Base-by-base conservation (phyloP, 2,888 invertebrate species). In the Eristalinus aeneus region DNA sequence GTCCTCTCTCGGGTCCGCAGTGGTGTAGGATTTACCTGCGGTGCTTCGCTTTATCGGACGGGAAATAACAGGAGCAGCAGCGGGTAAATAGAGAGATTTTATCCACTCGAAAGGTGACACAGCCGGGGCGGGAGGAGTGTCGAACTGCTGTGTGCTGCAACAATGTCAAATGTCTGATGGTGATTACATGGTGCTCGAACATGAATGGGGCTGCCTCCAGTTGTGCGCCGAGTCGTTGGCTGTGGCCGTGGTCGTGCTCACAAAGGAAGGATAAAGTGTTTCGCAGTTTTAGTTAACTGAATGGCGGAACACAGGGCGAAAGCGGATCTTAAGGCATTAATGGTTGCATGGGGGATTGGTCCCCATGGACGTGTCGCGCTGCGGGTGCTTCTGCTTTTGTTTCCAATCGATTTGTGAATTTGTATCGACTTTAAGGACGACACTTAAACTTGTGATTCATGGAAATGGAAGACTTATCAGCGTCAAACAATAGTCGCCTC, bases 141-240 rank as follows among this genome's bases (percentile, higher is more conserved):
- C 23, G 63, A 76, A 56, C 65, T 64, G 54, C 54, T n/a, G n/a
- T 60, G 27, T 68, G 60, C 68, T 53, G 72, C 63, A 64, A 73
- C 77, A 81, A 78, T 86, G 77, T 82, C 86, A 82, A 86, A 86
- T 86, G 86, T 78, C 82, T 82, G 77, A 64, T 73, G 86, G 82
- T 86, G 86, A 86, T 86, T 82, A 86, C 74, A 86, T 72, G 86
- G 27, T 74, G 46, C 74, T 85, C 73, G 77, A 76, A 82, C 86
- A 86, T 86, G 82, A 86, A 86, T 67, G 72, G 73, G 67, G 56
- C 23, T 22, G 56, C 23, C 11, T 4, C 60, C 53, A 58, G 65
- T 79, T 72, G 54, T 67, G 71, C 60, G 34, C 53, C 65, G 39
- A 58, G 60, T 73, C 58, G 61, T 34, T 20, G 8, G 32, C 16